phyloP scores from a whole-genome alignment of 2,113 vertebrate genomes.

The Sialia sialis region DNA sequence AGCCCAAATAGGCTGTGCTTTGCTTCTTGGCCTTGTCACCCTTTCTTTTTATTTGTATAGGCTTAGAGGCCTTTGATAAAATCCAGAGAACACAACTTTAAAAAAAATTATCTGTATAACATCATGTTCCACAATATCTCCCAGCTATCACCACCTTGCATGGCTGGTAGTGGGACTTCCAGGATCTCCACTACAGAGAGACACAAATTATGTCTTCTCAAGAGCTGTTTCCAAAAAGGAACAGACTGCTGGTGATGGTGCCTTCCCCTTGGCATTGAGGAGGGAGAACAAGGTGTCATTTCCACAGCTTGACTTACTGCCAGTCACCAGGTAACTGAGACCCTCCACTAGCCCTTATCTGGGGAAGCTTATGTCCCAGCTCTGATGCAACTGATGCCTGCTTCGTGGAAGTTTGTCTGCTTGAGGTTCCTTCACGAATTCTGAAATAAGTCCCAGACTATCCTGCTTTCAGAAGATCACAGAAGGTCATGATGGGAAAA shows the following conservation, averaged over 20 bases:
- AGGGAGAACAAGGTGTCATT: neutral
- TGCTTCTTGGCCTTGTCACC: neutral
- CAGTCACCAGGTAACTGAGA: neutral
- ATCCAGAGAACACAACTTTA: neutral
- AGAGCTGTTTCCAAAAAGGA: neutral
- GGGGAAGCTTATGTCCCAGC: neutral
- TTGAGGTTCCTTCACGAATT: neutral
- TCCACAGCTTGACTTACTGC: neutral
- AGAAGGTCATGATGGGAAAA: neutral
- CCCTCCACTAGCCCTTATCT: fast-evolving
- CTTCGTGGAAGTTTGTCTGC: neutral
- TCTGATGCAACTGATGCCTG: neutral
- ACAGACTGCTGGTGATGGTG: neutral
- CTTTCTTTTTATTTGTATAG: neutral
- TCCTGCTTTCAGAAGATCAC: neutral
- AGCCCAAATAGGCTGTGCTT: neutral
- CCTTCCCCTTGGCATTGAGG: neutral
- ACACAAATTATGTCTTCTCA: neutral
- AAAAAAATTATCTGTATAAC: neutral
- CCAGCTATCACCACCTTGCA: neutral
- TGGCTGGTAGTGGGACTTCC: neutral
- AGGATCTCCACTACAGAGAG: neutral
- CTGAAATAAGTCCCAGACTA: neutral
- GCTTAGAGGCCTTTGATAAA: neutral
- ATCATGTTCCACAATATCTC: neutral